phyloP scores from a whole-genome alignment of 1,140 invertebrate species.

The Coelopa frigida region DNA sequence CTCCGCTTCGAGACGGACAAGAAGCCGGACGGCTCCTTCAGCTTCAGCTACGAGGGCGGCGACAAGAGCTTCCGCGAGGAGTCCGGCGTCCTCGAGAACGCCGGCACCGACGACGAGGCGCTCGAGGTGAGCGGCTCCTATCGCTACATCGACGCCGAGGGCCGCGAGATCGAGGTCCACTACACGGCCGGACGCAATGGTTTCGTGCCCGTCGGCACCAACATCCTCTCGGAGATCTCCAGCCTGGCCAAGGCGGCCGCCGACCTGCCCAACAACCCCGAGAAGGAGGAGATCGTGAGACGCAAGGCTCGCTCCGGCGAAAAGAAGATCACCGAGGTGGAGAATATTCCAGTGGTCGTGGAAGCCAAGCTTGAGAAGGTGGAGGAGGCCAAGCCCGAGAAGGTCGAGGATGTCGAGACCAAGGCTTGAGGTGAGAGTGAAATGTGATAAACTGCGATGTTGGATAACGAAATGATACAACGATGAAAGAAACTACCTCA shows the following conservation, averaged over 20 bases:
- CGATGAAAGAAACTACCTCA: too few relatives aligned
- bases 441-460: not conserved
- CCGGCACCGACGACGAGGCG: constrained; percentile 19
- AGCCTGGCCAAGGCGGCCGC: constrained; percentile 14
- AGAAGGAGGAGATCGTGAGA: constrained; percentile 17
- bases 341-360: not conserved
- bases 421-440: not conserved
- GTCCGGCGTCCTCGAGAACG: constrained; percentile 22
- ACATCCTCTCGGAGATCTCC: constrained; percentile 43
- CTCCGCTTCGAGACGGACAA: constrained; percentile 26
- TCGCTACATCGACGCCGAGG: constrained; percentile 55
- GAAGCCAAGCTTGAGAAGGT: not conserved
- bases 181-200: constrained; percentile 62
- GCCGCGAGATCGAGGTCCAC: constrained; percentile 58
- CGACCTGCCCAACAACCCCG: constrained; percentile 7
- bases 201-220: constrained; percentile 53
- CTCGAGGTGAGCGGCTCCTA: constrained; percentile 48
- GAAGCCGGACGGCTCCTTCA: constrained; percentile 36
- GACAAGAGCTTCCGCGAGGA: constrained; percentile 38
- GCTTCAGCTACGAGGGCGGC: constrained; percentile 30
- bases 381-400: not conserved
- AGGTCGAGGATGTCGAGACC: not conserved
- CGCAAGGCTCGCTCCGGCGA: constrained; percentile 23
- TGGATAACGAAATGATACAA: not conserved
- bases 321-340: not conserved